Conservation (phyloP, 2,797 vertebrate genomes). For the Melanotaenia trifasciata region DNA sequence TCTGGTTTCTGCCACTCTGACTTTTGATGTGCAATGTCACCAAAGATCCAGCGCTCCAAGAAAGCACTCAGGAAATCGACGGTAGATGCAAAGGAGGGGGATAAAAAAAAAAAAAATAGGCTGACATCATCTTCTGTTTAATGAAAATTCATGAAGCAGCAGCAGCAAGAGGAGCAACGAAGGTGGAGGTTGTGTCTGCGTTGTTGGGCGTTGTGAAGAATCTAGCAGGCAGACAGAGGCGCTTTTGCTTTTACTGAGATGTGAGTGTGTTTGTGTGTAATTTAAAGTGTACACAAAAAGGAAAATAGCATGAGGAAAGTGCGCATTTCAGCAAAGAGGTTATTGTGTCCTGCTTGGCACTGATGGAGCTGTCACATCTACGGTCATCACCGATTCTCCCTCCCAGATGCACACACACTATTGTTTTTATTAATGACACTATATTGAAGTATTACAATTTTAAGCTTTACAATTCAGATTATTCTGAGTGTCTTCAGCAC, state of each 20-base stretch:
- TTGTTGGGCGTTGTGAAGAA: slow-evolving; percentile 13
- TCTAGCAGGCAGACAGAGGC: background rate
- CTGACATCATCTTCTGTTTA: slow-evolving; percentile 56
- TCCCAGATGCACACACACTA: slow-evolving; percentile 3
- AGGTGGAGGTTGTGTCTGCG: slow-evolving; percentile 2
- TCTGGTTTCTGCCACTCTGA: slow-evolving; percentile 56
- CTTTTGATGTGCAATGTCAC: slow-evolving; percentile 60
- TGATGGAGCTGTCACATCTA: slow-evolving; percentile 34
- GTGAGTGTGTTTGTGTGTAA: slow-evolving; percentile 1
- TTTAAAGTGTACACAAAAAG: background rate
- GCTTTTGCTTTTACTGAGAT: slow-evolving; percentile 4
- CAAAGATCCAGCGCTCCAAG: slow-evolving; percentile 52
- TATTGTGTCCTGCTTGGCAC: slow-evolving; percentile 22
- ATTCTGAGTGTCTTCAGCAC: no score
- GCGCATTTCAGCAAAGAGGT: slow-evolving; percentile 46
- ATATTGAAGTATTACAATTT: no score
- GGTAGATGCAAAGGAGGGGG: slow-evolving; percentile 1
- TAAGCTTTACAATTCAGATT: no score
- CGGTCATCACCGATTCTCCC: slow-evolving; percentile 28
- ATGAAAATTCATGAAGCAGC: slow-evolving; percentile 64
- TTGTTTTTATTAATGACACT: no score
- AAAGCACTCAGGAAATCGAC: slow-evolving; percentile 67
- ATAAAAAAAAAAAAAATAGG: slow-evolving; percentile 12
- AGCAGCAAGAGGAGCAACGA: slow-evolving; percentile 17
- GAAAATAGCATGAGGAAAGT: slow-evolving; percentile 36